Evolutionary conservation across 2,888 invertebrate species (phyloP), one percentile per base, ranked within the genome.

Genomic region (Penaeus monodon): DNA sequence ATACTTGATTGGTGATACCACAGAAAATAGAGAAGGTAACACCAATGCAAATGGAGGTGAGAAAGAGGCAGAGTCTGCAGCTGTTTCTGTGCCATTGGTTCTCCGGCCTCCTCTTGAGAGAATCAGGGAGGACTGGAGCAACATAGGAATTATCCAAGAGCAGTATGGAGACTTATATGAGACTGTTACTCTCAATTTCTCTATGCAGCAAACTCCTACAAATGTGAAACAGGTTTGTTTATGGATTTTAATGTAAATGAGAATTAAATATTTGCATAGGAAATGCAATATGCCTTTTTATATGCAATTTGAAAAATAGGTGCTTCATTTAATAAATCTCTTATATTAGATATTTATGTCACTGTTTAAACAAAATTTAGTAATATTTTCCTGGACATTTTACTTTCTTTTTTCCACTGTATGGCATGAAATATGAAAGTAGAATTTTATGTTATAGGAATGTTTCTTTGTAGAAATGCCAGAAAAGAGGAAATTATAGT

Each of bases 181-280:
- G 29, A 70, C 78, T 29, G 8, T 86, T 29, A 44, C 63, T 22
- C 44, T n/a, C n/a, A 82, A 79, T 74, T 78, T 86, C 33, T 63
- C 79, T 63, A 78, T 83, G 29, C 86, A 86, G 70, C 86, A 83
- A 49, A 70, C 27, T 2, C 86, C 86, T 20, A 68, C 86, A 24
- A 83, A 79, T 12, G 82, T 86, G 22, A 86, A 86, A 33, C 86
- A 86, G 79, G 85, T 85, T 33, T 27, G 68, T 77, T 22, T 29
- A 64, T 20, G 29, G 7, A 64, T 33, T 24, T 64, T 64, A 29
- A 80, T 65, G 27, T 29, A 57, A 57, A 57, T 57, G 57, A 57
- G 17, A 17, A 57, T 57, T 12, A 57, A 57, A 57, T 57, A 57
- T 20, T 17, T 57, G 17, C 17, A 17, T 57, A 57, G 3, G 20